Conservation (phyloP, 1,140 invertebrate genomes). For the Atopsyche davidsoni region DNA sequence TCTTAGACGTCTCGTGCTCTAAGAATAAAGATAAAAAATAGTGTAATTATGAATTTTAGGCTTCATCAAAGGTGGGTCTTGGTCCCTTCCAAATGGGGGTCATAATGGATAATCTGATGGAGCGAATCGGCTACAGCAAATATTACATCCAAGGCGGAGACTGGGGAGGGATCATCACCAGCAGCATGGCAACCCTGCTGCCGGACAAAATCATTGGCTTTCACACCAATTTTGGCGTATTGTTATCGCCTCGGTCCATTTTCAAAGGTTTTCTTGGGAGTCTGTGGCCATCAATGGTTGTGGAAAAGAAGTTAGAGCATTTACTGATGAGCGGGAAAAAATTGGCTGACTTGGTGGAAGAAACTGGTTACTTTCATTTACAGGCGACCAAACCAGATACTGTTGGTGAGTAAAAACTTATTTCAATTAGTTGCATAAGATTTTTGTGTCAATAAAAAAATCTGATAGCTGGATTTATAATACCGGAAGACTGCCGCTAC, state of each 20-base stretch:
- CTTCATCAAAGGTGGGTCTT: slow-evolving; percentile 47
- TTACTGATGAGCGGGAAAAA: slow-evolving; percentile 53
- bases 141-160: slow-evolving; percentile 77
- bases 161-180: slow-evolving; percentile 54
- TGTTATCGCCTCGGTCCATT: slow-evolving; percentile 8
- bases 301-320: slow-evolving; percentile 45
- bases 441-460: too few species aligned
- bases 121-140: slow-evolving; percentile 51
- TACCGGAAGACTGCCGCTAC: too few species aligned
- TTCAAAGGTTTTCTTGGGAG: slow-evolving; percentile 35
- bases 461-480: too few species aligned
- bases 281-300: slow-evolving; percentile 42
- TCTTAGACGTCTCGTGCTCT: background rate
- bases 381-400: slow-evolving; percentile 78
- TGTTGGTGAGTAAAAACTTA: slow-evolving; percentile 41
- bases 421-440: too few species aligned
- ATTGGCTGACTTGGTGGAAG: slow-evolving; percentile 44
- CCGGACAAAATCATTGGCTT: slow-evolving; percentile 57
- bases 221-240: slow-evolving; percentile 20
- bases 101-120: slow-evolving; percentile 55
- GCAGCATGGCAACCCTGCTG: slow-evolving; percentile 54
- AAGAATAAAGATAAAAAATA: background rate
- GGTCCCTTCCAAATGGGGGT: slow-evolving; percentile 49
- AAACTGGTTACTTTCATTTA: slow-evolving; percentile 65
- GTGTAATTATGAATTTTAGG: slow-evolving; percentile 39